Evolutionary conservation across 2,113 vertebrate genomes (phyloP).

Genomic region (Sander vitreus): DNA sequence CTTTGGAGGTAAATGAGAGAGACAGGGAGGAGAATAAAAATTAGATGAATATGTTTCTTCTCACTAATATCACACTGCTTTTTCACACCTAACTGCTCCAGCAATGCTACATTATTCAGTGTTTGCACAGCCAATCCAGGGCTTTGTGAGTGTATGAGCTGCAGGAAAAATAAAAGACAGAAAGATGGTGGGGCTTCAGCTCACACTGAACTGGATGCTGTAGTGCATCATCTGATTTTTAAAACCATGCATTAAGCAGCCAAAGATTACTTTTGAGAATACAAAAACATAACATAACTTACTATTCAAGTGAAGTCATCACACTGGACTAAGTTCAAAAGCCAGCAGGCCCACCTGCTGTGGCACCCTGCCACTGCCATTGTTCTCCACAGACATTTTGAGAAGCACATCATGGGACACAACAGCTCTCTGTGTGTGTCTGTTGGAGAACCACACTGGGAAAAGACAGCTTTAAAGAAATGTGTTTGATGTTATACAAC

Average conservation of each 20-base stretch:
- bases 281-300: background rate
- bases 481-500: conserved; percentile 48
- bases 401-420: conserved; percentile 20
- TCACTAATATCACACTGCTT: conserved; percentile 53
- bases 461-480: conserved; percentile 36
- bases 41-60: conserved; percentile 53
- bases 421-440: conserved; percentile 33
- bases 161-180: conserved; percentile 14
- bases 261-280: background rate
- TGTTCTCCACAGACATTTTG: conserved; percentile 38
- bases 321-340: conserved; percentile 35
- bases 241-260: background rate
- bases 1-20: conserved; percentile 35
- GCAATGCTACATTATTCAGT: conserved; percentile 76
- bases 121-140: conserved; percentile 61
- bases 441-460: conserved; percentile 20
- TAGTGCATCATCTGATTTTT: background rate
- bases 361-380: conserved; percentile 30
- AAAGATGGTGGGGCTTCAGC: background rate
- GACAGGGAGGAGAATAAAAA: conserved; percentile 38
- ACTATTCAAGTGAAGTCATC: background rate
- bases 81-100: conserved; percentile 61
- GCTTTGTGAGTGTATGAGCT: conserved; percentile 11
- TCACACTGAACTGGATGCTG: conserved; percentile 4
- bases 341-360: conserved; percentile 36